Evolutionary conservation across 2,888 invertebrate species (phyloP).

Genomic region (Salticus scenicus): DNA sequence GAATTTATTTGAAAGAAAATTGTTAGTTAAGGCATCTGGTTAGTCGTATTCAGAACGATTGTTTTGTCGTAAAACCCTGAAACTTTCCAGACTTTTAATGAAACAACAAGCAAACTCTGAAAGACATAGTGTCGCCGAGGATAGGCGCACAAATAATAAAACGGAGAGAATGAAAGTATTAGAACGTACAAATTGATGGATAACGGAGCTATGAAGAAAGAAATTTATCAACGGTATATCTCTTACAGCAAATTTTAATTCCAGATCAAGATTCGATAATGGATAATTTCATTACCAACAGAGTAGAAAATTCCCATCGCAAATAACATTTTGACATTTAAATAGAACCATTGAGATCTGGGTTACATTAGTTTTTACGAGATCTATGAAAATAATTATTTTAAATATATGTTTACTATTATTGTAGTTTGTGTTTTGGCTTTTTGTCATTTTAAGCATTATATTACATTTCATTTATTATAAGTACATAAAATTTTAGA

Average conservation of each 20-base stretch:
- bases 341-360: no score
- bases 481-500: no score
- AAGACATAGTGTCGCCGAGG: constrained; percentile 23
- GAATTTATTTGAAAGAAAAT: no score
- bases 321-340: no score
- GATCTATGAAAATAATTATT: no score
- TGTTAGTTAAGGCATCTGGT: not conserved
- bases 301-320: no score
- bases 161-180: not conserved
- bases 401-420: no score
- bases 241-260: not conserved
- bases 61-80: not conserved
- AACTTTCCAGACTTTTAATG: constrained; percentile 10
- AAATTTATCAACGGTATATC: not conserved
- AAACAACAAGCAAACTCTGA: constrained; percentile 12
- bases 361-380: no score
- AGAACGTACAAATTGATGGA: not conserved
- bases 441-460: no score
- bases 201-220: not conserved
- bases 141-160: constrained; percentile 32
- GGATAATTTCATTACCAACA: no score
- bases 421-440: no score
- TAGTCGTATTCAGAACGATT: not conserved
- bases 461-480: no score
- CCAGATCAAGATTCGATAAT: not conserved